Percentiles rank a stretch among this genome's conserved stretches.
phyloP scores from a whole-genome alignment of 2,888 invertebrate genomes.

The Latheticus oryzae region DNA sequence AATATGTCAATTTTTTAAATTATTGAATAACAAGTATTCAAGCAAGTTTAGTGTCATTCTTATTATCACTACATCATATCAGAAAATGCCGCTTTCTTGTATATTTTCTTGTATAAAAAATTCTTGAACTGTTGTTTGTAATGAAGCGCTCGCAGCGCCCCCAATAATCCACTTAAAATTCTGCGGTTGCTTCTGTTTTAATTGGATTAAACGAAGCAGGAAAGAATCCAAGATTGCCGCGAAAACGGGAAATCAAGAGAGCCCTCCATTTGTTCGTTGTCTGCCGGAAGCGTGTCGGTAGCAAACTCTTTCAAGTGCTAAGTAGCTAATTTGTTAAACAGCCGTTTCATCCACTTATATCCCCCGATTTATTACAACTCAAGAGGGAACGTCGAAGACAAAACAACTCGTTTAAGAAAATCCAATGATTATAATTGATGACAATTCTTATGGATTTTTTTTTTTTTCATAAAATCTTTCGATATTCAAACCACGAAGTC shows the following conservation, averaged over 20 bases:
- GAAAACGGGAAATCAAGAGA: constrained; percentile 54
- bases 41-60: too few relatives aligned
- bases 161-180: constrained; percentile 60
- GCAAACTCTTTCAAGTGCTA: constrained; percentile 63
- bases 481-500: constrained; percentile 52
- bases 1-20: too few relatives aligned
- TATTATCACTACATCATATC: too few relatives aligned
- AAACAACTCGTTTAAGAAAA: constrained; percentile 39
- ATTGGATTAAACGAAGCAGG: constrained; percentile 62
- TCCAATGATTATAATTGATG: constrained; percentile 38
- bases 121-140: too few relatives aligned
- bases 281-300: constrained; percentile 42
- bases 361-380: constrained; percentile 59
- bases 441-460: too few relatives aligned
- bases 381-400: constrained; percentile 34
- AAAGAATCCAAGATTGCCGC: constrained; percentile 58
- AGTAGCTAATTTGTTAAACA: constrained; percentile 65
- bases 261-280: constrained; percentile 55
- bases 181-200: constrained; percentile 62
- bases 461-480: too few relatives aligned
- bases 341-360: constrained; percentile 63
- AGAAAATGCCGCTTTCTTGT: background rate
- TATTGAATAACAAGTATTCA: too few relatives aligned
- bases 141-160: constrained; percentile 15
- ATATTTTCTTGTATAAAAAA: background rate